A percentile compares a stretch with the other conserved stretches of the same genome.
phyloP scores from a whole-genome alignment of 37 sponge, comb jelly and placozoan genomes.

The Haliclona indistincta region DNA sequence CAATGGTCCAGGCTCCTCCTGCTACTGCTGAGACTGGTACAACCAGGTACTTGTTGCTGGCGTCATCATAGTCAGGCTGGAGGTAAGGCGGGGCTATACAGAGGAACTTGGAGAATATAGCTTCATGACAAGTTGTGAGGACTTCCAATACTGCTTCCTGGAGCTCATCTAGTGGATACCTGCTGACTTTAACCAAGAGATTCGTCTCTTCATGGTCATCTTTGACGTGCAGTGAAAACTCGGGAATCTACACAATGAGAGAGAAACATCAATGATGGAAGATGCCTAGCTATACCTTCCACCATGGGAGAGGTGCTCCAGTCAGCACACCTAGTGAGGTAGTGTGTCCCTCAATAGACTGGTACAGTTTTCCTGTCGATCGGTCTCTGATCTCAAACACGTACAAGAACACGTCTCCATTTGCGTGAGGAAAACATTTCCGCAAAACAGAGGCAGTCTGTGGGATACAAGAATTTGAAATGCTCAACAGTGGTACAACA shows the following conservation, averaged over 20 bases:
- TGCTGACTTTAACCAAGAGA: constrained; percentile 23
- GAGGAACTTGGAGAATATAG: constrained; percentile 50
- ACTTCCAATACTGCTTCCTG: constrained; percentile 23
- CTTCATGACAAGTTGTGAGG: constrained; percentile 19
- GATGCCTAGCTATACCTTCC: constrained; percentile 21
- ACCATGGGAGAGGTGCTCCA: constrained; percentile 42
- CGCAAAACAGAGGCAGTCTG: neutral
- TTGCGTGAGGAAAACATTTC: too few species aligned
- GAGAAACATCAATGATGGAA: neutral
- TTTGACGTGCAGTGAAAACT: constrained; percentile 48
- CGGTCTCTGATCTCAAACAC: neutral
- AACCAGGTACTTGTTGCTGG: constrained; percentile 45
- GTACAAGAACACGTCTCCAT: neutral
- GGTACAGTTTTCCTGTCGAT: neutral
- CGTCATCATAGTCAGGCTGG: neutral
- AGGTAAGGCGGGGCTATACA: constrained; percentile 12
- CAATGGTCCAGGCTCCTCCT: too few species aligned
- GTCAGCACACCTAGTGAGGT: constrained; percentile 50
- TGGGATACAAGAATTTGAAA: neutral
- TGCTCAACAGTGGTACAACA: neutral
- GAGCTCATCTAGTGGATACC: constrained; percentile 8
- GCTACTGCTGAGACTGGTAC: constrained; percentile 48
- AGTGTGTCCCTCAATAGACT: neutral
- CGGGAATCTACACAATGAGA: constrained; percentile 37
- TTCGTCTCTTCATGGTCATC: constrained; percentile 17